Conservation (phyloP, 2,797 vertebrate species). For the Chromobotia macracanthus region DNA sequence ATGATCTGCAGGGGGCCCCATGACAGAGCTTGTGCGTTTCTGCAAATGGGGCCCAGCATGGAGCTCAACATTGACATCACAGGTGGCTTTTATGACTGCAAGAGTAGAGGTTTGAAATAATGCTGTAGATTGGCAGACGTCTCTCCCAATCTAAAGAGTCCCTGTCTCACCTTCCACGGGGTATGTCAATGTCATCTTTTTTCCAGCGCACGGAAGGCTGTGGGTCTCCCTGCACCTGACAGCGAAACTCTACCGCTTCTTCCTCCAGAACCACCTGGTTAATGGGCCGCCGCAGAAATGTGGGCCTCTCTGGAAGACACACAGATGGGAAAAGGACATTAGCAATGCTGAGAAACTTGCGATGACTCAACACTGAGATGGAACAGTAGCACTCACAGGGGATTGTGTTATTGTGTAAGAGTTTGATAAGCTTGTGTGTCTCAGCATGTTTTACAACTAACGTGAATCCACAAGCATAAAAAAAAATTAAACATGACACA, state of each 20-base stretch:
- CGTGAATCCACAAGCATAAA: slow-evolving; percentile 12
- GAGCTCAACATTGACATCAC: slow-evolving; percentile 3
- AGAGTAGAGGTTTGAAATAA: not conserved
- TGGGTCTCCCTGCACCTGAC: slow-evolving; percentile 96
- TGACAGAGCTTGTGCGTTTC: slow-evolving; percentile 1
- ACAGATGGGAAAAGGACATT: slow-evolving; percentile 19
- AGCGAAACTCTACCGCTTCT: slow-evolving; percentile 93
- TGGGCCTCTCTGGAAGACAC: slow-evolving; percentile 86
- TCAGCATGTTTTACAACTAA: slow-evolving; percentile 21
- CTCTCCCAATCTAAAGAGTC: too few relatives aligned
- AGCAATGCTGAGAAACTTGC: not conserved
- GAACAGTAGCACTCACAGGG: not conserved
- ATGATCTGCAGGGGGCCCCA: slow-evolving; percentile 15
- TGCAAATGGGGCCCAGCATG: slow-evolving; percentile 2
- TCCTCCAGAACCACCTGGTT: slow-evolving; percentile 98
- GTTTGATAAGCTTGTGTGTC: not conserved
- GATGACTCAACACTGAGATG: slow-evolving; percentile 29
- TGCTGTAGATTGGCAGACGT: slow-evolving; percentile 15
- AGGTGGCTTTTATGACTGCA: not conserved
- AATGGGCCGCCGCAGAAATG: slow-evolving; percentile 92
- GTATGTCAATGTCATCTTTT: slow-evolving; percentile 93
- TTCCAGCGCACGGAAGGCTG: slow-evolving; percentile 94
- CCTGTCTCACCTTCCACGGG: slow-evolving; percentile 86
- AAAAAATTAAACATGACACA: slow-evolving; percentile 11
- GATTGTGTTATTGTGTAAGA: not conserved